These are phyloP conservation scores for Ailuropoda melanoleuca DNA, from an alignment of 2,113 vertebrate species.

Conservation along the genomic window DNA sequence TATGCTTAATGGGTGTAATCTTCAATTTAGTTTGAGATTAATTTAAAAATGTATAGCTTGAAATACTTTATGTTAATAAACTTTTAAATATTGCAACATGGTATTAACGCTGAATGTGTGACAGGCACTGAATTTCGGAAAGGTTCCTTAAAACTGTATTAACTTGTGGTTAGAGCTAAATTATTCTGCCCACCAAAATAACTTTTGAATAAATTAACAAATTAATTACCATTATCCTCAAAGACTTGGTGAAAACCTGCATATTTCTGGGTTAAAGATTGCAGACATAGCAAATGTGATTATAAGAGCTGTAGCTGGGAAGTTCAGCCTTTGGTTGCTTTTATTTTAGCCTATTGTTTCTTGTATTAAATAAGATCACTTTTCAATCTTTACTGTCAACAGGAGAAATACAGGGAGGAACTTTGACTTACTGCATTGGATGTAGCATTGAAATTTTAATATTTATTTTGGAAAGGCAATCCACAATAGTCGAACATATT, in stretches of 20 bases:
- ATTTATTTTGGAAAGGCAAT: constrained; percentile 30
- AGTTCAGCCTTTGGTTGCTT: background rate
- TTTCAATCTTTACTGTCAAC: constrained; percentile 31
- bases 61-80: constrained; percentile 78
- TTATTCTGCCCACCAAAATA: constrained; percentile 81
- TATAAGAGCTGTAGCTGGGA: constrained; percentile 10
- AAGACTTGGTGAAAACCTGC: constrained; percentile 59
- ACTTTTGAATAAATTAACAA: constrained; percentile 83
- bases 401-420: background rate
- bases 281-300: constrained; percentile 34
- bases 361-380: background rate
- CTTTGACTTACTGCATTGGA: background rate
- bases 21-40: constrained; percentile 75
- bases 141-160: constrained; percentile 74
- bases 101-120: constrained; percentile 58
- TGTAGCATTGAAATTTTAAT: background rate
- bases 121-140: constrained; percentile 64
- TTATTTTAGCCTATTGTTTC: background rate
- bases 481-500: background rate
- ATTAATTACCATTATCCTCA: constrained; percentile 73
- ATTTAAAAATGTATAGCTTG: constrained; percentile 78
- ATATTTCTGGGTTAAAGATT: constrained; percentile 48
- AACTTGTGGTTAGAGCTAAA: constrained; percentile 78
- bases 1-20: constrained; percentile 70
- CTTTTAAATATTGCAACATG: constrained; percentile 70